These are phyloP conservation scores for Nixonia krombeini DNA, from an alignment of 1,140 invertebrate species.

Conservation along the genomic window DNA sequence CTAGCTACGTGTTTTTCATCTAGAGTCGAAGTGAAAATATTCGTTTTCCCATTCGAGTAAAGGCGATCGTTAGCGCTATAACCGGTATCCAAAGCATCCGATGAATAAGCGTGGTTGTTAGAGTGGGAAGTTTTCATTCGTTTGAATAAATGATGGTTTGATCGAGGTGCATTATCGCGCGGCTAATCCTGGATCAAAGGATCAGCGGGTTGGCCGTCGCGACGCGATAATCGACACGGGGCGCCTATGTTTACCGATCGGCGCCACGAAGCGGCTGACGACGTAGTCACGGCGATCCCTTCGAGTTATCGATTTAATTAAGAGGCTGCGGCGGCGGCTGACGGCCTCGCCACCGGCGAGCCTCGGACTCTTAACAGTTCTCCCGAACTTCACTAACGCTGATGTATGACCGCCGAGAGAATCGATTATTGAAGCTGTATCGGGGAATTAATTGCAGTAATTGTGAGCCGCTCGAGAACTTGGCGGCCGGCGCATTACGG, in stretches of 20 bases:
- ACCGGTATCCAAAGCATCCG: too few relatives aligned
- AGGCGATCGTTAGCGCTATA: too few relatives aligned
- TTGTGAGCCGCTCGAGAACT: constrained; percentile 15
- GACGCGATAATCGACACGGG: constrained; percentile 28
- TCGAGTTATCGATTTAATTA: constrained; percentile 60
- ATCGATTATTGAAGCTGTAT: constrained; percentile 40
- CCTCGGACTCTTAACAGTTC: constrained; percentile 32
- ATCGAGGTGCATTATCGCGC: too few relatives aligned
- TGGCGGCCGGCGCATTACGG: too few relatives aligned
- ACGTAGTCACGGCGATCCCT: constrained; percentile 25
- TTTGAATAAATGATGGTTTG: too few relatives aligned
- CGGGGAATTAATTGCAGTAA: constrained; percentile 34
- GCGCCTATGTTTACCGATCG: constrained; percentile 45
- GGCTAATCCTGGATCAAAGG: background rate
- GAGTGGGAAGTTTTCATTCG: too few relatives aligned
- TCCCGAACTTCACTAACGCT: constrained; percentile 22
- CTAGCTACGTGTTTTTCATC: too few relatives aligned
- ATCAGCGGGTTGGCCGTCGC: constrained; percentile 2
- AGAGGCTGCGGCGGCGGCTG: constrained; percentile 28
- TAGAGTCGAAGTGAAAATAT: too few relatives aligned
- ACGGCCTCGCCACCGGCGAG: constrained; percentile 14
- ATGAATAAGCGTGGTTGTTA: too few relatives aligned
- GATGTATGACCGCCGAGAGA: constrained; percentile 28
- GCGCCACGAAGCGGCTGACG: constrained; percentile 25
- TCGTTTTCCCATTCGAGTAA: too few relatives aligned